These are phyloP conservation scores for Climacteris rufus DNA, from an alignment of 2,113 vertebrate genomes.

Conservation along the genomic window DNA sequence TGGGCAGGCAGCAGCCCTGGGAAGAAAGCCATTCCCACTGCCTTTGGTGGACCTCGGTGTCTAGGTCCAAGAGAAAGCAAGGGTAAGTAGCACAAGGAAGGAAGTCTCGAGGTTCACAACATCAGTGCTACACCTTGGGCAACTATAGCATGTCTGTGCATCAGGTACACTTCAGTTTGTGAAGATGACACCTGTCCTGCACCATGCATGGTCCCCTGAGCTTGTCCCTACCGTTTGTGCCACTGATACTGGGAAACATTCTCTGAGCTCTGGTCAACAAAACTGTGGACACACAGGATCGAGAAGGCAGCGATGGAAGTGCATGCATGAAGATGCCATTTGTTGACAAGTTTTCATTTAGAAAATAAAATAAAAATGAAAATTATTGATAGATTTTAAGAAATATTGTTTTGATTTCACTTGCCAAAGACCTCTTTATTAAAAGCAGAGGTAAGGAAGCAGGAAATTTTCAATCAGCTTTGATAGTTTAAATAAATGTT, in stretches of 20 bases:
- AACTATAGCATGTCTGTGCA: background rate
- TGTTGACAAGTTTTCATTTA: background rate
- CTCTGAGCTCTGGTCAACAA: background rate
- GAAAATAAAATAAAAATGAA: background rate
- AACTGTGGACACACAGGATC: background rate
- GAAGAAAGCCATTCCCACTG: background rate
- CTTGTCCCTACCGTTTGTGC: background rate
- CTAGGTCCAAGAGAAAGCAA: background rate
- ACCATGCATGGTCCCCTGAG: background rate
- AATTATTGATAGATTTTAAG: background rate
- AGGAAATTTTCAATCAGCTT: background rate
- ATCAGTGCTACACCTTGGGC: background rate
- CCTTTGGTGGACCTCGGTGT: background rate
- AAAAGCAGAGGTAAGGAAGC: background rate
- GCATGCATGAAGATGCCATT: rapidly evolving
- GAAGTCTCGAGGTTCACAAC: background rate
- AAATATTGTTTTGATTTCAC: background rate
- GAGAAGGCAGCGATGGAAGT: background rate
- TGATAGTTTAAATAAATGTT: background rate
- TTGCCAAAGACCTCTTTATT: background rate
- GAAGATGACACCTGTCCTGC: background rate
- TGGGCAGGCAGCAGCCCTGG: background rate
- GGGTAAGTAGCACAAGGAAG: background rate
- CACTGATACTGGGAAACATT: rapidly evolving
- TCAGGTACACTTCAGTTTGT: background rate